Base-by-base conservation (phyloP, 1,140 invertebrate genomes). In the Zaprionus africanus region DNA sequence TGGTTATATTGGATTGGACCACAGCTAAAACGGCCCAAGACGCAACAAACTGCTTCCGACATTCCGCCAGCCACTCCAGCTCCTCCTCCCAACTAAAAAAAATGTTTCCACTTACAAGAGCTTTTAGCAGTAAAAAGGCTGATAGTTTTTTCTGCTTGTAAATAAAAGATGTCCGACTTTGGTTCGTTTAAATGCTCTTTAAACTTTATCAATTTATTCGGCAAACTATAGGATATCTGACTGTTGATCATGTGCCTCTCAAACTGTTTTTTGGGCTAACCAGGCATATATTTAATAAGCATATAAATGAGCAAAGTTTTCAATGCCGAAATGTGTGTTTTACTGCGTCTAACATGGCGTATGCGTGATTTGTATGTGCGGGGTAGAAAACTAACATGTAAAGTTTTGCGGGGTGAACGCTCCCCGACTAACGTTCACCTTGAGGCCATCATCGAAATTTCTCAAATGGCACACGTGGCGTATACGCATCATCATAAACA, bases 281-380 rank as follows among this genome's bases (percentile, higher is more conserved):
- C 65, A 41, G 63, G 58, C 71, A 81, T 74, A 61, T 64, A 85
- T 90, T 88, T 90, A 88, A 88, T 88, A 88, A 90, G 76, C 85
- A 79, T 90, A 82, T 76, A 85, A 88, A 88, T 88, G 85, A 79
- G 68, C 53, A 81, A 88, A 88, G 85, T 88, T 85, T 58, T 71
- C 65, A 86, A 73, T 86, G 72, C 61, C 62, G 34, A 61, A 78
- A 66, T 78, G 78, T 78, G 65, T 72, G 65, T 74, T 87, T 73
- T 62, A 73, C 58, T 53, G 70, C 75, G 51, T 34, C 41, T 49
- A 70, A 59, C 70, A 15, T 58, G 56, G 63, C 82, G 71, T 58
- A 86, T 86, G 67, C 70, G 62, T 81, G 62, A 85, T 86, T 85
- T 78, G 41, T 49, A 56, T 58, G 12, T 58, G 22, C n/a, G 36